Evolutionary conservation across 1,140 invertebrate genomes (phyloP).

Genomic region (Dreissena polymorpha): DNA sequence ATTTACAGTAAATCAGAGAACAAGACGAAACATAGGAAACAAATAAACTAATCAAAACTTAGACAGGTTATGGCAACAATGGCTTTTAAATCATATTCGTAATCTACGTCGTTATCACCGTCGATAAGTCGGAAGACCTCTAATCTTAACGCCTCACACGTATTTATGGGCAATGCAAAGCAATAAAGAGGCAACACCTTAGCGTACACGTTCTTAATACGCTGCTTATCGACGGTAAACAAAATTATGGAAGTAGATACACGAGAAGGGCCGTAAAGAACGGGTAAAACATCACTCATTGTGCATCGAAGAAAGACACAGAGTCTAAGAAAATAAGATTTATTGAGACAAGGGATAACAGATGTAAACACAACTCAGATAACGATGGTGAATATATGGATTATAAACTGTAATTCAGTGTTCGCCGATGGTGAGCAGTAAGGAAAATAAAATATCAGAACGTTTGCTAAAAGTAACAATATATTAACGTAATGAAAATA

Average conservation of each 20-base stretch:
- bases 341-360: slow-evolving; percentile 24
- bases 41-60: neutral
- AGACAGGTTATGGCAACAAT: slow-evolving; percentile 11
- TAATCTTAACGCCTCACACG: slow-evolving; percentile 40
- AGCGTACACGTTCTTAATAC: slow-evolving; percentile 44
- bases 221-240: slow-evolving; percentile 22
- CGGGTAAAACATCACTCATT: slow-evolving; percentile 32
- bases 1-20: no score
- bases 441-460: no score
- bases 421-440: no score
- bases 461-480: no score
- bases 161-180: slow-evolving; percentile 31
- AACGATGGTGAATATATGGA: no score
- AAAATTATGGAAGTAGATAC: slow-evolving; percentile 49
- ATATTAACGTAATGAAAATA: no score
- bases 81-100: slow-evolving; percentile 40
- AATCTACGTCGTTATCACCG: slow-evolving; percentile 21
- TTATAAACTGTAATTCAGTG: no score
- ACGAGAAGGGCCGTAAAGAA: slow-evolving; percentile 33
- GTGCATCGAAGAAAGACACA: slow-evolving; percentile 21
- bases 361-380: neutral
- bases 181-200: slow-evolving; percentile 49
- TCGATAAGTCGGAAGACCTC: slow-evolving; percentile 22
- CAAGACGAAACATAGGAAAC: neutral
- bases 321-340: slow-evolving; percentile 40